Percentiles rank a stretch among this genome's conserved stretches.
Conservation (phyloP, 2,888 invertebrate genomes). For the Rhamphomyia laevipes region DNA sequence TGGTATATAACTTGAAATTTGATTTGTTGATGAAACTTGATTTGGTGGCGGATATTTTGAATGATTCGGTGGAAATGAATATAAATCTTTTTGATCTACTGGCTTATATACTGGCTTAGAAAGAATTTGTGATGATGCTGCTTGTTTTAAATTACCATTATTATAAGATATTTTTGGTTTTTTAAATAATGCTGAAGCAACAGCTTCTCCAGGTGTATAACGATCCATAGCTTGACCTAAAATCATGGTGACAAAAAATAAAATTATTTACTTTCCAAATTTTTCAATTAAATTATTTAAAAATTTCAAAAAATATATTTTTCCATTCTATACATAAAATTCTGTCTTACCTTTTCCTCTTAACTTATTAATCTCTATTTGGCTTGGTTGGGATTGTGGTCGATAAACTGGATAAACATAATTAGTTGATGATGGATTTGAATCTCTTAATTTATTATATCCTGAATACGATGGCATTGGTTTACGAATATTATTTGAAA, state of each 20-base stretch:
- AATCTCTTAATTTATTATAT: background rate
- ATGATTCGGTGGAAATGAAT: slow-evolving; percentile 34
- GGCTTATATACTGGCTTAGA: slow-evolving; percentile 23
- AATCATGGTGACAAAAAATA: background rate
- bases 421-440: too few relatives aligned
- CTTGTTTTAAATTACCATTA: slow-evolving; percentile 15
- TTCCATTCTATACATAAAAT: background rate
- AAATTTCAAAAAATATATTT: too few relatives aligned
- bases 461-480: background rate
- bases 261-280: background rate
- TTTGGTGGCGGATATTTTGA: slow-evolving; percentile 30
- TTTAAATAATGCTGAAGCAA: slow-evolving; percentile 24
- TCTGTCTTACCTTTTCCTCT: slow-evolving; percentile 17
- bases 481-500: background rate
- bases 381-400: slow-evolving; percentile 17
- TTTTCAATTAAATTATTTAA: too few relatives aligned
- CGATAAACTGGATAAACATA: slow-evolving; percentile 16
- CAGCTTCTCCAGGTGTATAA: slow-evolving; percentile 32
- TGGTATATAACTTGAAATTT: slow-evolving; percentile 30
- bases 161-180: slow-evolving; percentile 17
- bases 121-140: slow-evolving; percentile 12
- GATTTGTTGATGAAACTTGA: slow-evolving; percentile 21
- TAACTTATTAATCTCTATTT: slow-evolving; percentile 24
- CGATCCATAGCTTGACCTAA: slow-evolving; percentile 23
- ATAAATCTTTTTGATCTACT: slow-evolving; percentile 22